phyloP scores from a whole-genome alignment of 2,888 invertebrate species.

The Clostera curtula region DNA sequence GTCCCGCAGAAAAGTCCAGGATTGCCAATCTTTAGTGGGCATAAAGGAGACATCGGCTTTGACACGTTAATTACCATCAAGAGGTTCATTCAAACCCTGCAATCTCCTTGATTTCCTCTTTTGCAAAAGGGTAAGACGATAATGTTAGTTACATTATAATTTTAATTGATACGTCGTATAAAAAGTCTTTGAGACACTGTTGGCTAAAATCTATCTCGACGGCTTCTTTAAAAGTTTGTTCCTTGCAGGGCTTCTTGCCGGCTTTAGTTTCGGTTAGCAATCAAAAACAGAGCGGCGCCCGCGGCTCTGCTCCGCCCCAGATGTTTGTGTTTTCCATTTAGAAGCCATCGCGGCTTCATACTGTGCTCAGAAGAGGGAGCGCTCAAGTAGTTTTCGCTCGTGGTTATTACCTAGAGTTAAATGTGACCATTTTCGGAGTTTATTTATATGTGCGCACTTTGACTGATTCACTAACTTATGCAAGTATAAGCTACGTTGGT shows the following conservation, averaged over 20 bases:
- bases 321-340: constrained; percentile 67
- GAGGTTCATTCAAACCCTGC: too few relatives aligned
- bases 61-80: too few relatives aligned
- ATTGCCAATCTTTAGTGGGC: too few relatives aligned
- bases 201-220: constrained; percentile 22
- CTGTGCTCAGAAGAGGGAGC: constrained; percentile 26
- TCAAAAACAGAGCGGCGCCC: constrained; percentile 62
- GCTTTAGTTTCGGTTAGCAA: constrained; percentile 60
- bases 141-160: constrained; percentile 1
- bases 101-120: too few relatives aligned
- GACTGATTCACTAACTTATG: too few relatives aligned
- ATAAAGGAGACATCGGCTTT: too few relatives aligned
- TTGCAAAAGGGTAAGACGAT: too few relatives aligned
- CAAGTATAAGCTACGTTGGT: too few relatives aligned
- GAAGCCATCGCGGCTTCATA: constrained; percentile 47
- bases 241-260: constrained; percentile 26
- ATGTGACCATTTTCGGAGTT: too few relatives aligned
- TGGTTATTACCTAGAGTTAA: constrained; percentile 14
- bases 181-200: constrained; percentile 12
- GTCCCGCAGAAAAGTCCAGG: too few relatives aligned
- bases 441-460: too few relatives aligned
- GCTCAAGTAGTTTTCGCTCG: constrained; percentile 22
- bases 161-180: constrained; percentile 15
- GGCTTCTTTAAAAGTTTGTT: constrained; percentile 43
- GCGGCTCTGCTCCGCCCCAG: constrained; percentile 35